Base-by-base conservation (phyloP, 2,888 invertebrate genomes). In the Agapostemon virescens region DNA sequence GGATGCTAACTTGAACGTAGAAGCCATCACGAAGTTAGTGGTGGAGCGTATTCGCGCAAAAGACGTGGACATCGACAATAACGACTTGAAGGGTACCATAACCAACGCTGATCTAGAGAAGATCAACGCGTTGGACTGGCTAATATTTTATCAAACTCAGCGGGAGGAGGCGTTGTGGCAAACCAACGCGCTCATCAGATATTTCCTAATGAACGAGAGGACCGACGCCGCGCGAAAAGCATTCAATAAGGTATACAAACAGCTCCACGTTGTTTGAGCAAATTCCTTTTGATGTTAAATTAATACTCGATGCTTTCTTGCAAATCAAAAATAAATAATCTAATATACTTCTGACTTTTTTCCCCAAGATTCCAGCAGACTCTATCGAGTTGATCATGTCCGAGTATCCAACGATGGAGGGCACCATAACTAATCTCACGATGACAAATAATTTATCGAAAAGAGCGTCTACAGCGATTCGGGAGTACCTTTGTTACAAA, bases 401-500 rank as follows among this genome's bases (percentile, higher is more conserved):
- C 40, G 93, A 93, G 42, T 93, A 93, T 91, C 93, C 93, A 49
- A 93, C 93, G 9, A 85, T 92, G 63, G 92, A 92, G 63, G 88
- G 86, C 20, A 92, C 91, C 23, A 69, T 91, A 45, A 87, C 89
- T 11, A 91, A 90, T 90, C 90, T 84, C 85, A 93, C 93, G 88
- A 93, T 63, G 89, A 93, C 71, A 89, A 93, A 87, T 89, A 90
- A 93, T 90, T 86, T 94, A 68, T 92, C 94, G 74, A 91, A 94
- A 85, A 93, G 94, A 87, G 92, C 91, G 1, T 89, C 91, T 0
- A 84, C 88, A 0, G 89, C 90, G 1, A 91, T 98, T 73, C 95
- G 97, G 85, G 98, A 98, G 92, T 97, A 97, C 93, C 94, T 98
- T 45, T 97, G 98, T 92, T 95, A 97, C 89, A 96, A 97, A 92